Base-by-base conservation (phyloP, 2,888 invertebrate species). In the Scaptomyza parva region DNA sequence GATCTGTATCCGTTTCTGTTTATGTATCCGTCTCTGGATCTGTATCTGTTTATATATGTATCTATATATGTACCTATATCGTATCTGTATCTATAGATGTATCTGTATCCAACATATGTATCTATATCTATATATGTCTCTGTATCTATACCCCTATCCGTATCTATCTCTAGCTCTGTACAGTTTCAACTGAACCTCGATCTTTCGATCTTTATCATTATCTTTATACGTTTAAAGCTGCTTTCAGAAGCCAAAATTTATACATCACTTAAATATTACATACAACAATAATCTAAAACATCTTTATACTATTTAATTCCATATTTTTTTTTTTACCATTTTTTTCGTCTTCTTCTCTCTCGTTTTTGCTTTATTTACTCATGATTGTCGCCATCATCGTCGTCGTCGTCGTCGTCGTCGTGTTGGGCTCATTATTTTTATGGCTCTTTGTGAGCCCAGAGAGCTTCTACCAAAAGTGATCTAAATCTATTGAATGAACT, bases 341-440 rank as follows among this genome's bases (percentile, higher is more conserved):
- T 26, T 9, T 14, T 58, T 26, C 11, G 8, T 37, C 37, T 5
- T 35, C 22, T 11, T 18, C 24, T 39, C 17, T 30, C 12, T 14
- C n/a, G 24, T 47, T 51, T 50, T 50, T 55, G 47, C 58, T 57
- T 52, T 67, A 66, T 69, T 76, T 52, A 64, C 72, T 63, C 68
- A 71, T 80, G 84, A 84, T 78, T 81, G 81, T 81, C 81, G 81
- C 85, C 85, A 81, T 64, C 80, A 74, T 78, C 83, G 84, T 83
- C 80, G 76, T 78, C 83, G 84, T 83, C n/a, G n/a, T n/a, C n/a
- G n/a, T n/a, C 60, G 59, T 78, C 80, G 76, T 78, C 83, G 84
- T 83, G 84, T 70, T 66, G 57, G 73, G 76, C 86, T 86, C 83
- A 78, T 84, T 84, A 84, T 75, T 83, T 81, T 84, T 78, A 84